Evolutionary conservation across 2,888 invertebrate species (phyloP).

Genomic region (Oscheius sp.): DNA sequence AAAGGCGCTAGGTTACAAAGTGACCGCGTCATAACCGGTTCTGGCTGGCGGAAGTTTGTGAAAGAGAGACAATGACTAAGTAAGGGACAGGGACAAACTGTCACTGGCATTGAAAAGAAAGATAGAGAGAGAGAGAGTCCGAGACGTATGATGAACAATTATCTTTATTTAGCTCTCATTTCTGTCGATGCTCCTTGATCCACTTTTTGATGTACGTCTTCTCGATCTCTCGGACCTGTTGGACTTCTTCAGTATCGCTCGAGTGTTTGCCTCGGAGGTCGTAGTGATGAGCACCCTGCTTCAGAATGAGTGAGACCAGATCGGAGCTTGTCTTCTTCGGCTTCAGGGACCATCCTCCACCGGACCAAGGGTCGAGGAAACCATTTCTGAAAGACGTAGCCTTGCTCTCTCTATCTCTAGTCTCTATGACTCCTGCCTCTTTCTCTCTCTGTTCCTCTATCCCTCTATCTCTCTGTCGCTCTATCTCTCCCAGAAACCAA

Average conservation of each 20-base stretch:
- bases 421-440: too few relatives aligned
- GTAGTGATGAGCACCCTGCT: constrained; percentile 76
- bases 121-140: too few relatives aligned
- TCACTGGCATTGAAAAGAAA: too few relatives aligned
- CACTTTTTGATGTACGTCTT: constrained; percentile 59
- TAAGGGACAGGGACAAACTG: too few relatives aligned
- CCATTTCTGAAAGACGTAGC: constrained; percentile 75
- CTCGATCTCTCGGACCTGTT: constrained; percentile 59
- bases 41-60: background rate
- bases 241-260: constrained; percentile 74
- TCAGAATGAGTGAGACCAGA: constrained; percentile 74
- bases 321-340: constrained; percentile 52
- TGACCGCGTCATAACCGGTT: constrained; percentile 1
- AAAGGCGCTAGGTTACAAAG: background rate
- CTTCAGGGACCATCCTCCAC: constrained; percentile 73
- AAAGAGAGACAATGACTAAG: background rate
- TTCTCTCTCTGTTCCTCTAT: too few relatives aligned
- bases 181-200: constrained; percentile 52
- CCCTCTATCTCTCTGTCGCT: too few relatives aligned
- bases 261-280: constrained; percentile 75
- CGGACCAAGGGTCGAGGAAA: constrained; percentile 76
- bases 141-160: too few relatives aligned
- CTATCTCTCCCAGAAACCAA: too few relatives aligned
- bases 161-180: background rate
- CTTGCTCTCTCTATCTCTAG: too few relatives aligned